A percentile compares a stretch with the other conserved stretches of the same genome.
Evolutionary conservation across 2,888 invertebrate species (phyloP).

Genomic region (Agonum fuliginosum): DNA sequence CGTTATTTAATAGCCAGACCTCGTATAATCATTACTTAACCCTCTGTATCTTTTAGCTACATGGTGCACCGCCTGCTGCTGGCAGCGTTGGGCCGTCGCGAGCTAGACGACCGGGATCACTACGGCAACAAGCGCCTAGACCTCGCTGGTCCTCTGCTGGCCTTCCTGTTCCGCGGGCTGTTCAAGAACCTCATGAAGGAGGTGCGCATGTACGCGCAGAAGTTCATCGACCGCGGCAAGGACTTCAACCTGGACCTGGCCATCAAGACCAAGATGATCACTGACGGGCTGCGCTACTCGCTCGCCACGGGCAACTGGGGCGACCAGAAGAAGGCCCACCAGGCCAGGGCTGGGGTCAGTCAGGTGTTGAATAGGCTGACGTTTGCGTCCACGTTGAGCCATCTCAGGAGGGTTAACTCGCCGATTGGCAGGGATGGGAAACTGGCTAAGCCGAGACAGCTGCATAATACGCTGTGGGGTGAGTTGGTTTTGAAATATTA

Average conservation of each 20-base stretch:
- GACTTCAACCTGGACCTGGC: conserved; percentile 98
- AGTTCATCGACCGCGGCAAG: conserved; percentile 98
- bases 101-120: conserved; percentile 99
- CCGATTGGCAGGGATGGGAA: conserved; percentile 99
- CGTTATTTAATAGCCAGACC: no score
- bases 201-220: conserved; percentile 98
- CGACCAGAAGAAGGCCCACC: conserved; percentile 99
- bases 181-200: conserved; percentile 98
- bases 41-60: conserved; percentile 78
- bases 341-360: conserved; percentile 96
- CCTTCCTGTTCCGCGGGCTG: conserved; percentile 96
- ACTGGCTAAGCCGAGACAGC: conserved; percentile 97
- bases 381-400: conserved; percentile 98
- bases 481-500: no score
- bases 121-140: conserved; percentile 99
- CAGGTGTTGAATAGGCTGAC: conserved; percentile 99
- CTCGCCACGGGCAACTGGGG: conserved; percentile 99
- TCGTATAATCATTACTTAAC: not conserved
- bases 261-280: conserved; percentile 98
- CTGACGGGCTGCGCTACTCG: conserved; percentile 97
- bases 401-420: conserved; percentile 98
- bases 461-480: conserved; percentile 99
- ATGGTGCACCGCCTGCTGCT: conserved; percentile 98
- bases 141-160: conserved; percentile 96
- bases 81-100: conserved; percentile 95